phyloP scores from a whole-genome alignment of 2,888 invertebrate genomes.

The Dynastes maya region DNA sequence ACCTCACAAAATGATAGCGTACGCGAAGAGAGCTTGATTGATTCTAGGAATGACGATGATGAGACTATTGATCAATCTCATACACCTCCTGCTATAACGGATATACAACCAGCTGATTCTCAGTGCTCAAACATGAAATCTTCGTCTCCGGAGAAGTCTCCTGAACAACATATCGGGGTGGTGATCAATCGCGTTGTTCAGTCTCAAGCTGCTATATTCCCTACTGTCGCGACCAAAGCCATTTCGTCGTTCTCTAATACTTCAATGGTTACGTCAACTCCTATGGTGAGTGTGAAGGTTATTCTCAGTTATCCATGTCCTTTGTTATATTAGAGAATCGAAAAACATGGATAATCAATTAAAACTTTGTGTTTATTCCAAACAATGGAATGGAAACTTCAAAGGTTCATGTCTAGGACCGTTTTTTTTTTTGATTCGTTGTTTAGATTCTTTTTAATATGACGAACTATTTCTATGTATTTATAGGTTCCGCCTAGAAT shows the following conservation, averaged over 20 bases:
- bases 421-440: too few relatives aligned
- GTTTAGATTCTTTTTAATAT: too few relatives aligned
- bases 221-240: slow-evolving; percentile 63
- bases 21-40: slow-evolving; percentile 44
- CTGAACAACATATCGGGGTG: slow-evolving; percentile 60
- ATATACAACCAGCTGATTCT: slow-evolving; percentile 69
- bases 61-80: slow-evolving; percentile 63
- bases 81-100: slow-evolving; percentile 66
- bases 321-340: too few relatives aligned
- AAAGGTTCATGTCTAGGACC: too few relatives aligned
- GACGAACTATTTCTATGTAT: slow-evolving; percentile 53
- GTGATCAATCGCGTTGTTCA: slow-evolving; percentile 61
- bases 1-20: slow-evolving; percentile 42
- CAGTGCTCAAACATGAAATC: slow-evolving; percentile 64
- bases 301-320: too few relatives aligned
- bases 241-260: slow-evolving; percentile 63
- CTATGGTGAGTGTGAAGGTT: slow-evolving; percentile 54
- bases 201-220: slow-evolving; percentile 57
- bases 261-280: slow-evolving; percentile 66
- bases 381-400: too few relatives aligned
- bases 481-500: slow-evolving; percentile 64
- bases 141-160: slow-evolving; percentile 61
- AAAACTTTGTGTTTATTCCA: too few relatives aligned
- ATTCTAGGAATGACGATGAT: slow-evolving; percentile 53
- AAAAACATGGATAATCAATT: too few relatives aligned